Conservation (phyloP, 2,888 invertebrate genomes). For the Boloria selene region DNA sequence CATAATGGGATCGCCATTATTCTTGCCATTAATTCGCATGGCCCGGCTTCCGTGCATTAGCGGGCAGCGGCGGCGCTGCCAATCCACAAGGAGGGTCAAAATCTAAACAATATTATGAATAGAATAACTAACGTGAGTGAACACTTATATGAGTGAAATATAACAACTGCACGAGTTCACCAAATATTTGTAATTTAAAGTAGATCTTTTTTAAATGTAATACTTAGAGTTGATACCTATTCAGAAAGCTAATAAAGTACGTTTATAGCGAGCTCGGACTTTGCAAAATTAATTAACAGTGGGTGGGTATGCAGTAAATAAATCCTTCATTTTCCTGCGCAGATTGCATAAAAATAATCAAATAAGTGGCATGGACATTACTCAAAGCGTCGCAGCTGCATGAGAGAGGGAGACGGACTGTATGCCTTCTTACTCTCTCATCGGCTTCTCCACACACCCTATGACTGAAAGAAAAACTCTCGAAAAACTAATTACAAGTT, state of each 20-base stretch:
- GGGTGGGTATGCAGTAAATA: slow-evolving; percentile 67
- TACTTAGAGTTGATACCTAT: slow-evolving; percentile 32
- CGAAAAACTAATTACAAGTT: slow-evolving; percentile 84
- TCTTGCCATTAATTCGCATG: slow-evolving; percentile 82
- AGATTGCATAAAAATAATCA: slow-evolving; percentile 82
- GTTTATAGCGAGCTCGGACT: slow-evolving; percentile 41
- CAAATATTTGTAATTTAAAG: slow-evolving; percentile 11
- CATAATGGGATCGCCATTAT: slow-evolving; percentile 83
- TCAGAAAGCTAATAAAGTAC: slow-evolving; percentile 40
- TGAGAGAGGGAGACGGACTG: slow-evolving; percentile 51
- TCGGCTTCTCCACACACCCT: slow-evolving; percentile 67
- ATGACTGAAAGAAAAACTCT: slow-evolving; percentile 82
- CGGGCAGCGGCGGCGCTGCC: slow-evolving; percentile 73
- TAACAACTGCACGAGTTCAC: slow-evolving; percentile 32
- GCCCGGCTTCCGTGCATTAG: slow-evolving; percentile 82
- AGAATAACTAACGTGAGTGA: slow-evolving; percentile 28
- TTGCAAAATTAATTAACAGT: slow-evolving; percentile 73
- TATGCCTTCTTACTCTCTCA: slow-evolving; percentile 55
- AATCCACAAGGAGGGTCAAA: slow-evolving; percentile 68
- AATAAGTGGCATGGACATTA: slow-evolving; percentile 79
- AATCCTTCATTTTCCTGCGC: slow-evolving; percentile 75
- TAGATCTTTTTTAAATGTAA: neutral
- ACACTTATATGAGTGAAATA: neutral
- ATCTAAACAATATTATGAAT: slow-evolving; percentile 45
- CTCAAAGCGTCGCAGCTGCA: slow-evolving; percentile 69